Evolutionary conservation across 2,113 vertebrate genomes (phyloP).

Genomic region (Merops nubicus): DNA sequence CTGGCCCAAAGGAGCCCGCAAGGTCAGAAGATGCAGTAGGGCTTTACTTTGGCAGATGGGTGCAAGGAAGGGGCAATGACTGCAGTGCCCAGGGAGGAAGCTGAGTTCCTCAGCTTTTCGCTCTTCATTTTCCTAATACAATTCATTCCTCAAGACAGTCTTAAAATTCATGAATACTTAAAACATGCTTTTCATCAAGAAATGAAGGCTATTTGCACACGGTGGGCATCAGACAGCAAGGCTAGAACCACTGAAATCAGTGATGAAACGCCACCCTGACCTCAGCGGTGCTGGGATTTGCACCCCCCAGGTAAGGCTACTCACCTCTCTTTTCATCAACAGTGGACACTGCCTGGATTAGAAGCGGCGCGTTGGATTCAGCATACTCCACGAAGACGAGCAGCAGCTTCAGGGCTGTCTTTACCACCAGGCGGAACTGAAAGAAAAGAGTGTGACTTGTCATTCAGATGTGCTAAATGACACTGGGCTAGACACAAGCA

Average conservation of each 20-base stretch:
- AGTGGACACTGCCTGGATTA: conserved; percentile 83
- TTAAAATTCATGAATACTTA: neutral
- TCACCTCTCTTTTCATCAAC: conserved; percentile 89
- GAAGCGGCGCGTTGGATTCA: conserved; percentile 84
- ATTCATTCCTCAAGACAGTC: neutral
- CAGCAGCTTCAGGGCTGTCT: conserved; percentile 93
- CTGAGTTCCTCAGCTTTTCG: neutral
- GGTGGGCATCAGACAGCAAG: neutral
- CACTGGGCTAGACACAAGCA: neutral
- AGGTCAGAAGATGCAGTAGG: neutral
- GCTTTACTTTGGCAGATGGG: neutral
- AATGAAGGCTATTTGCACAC: neutral
- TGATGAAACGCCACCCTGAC: neutral
- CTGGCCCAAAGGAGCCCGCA: neutral
- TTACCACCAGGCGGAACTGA: conserved; percentile 96
- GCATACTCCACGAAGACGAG: conserved; percentile 97
- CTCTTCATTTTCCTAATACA: neutral
- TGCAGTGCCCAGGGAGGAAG: accelerated
- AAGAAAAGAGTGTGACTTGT: neutral
- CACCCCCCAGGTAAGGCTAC: neutral
- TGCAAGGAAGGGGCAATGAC: neutral
- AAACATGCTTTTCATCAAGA: neutral
- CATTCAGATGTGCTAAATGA: neutral
- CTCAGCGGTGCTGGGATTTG: neutral
- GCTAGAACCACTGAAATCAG: neutral